Percentiles rank a stretch among this genome's conserved stretches.
These are phyloP conservation scores for Acheta domesticus DNA, from an alignment of 2,888 invertebrate genomes.

Conservation along the genomic window DNA sequence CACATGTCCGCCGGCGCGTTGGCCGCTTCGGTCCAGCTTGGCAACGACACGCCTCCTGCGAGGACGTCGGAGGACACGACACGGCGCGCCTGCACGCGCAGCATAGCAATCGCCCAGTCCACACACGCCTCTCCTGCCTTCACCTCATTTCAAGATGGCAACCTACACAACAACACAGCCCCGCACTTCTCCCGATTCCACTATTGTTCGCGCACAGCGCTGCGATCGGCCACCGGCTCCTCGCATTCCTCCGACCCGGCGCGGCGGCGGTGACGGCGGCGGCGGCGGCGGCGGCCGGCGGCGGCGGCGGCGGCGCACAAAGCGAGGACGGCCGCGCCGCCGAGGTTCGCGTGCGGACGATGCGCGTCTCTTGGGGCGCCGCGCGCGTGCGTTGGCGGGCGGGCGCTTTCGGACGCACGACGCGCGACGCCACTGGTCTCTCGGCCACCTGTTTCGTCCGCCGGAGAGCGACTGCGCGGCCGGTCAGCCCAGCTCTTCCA, in stretches of 20 bases:
- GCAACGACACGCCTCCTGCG: background rate
- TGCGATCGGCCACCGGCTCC: slow-evolving; percentile 4
- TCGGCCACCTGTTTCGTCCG: background rate
- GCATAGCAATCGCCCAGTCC: background rate
- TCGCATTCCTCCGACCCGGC: background rate
- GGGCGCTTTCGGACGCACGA: too few species aligned
- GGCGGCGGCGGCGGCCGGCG: too few species aligned
- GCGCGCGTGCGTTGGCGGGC: too few species aligned
- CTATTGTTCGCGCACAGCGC: slow-evolving; percentile 8
- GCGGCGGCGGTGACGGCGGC: too few species aligned
- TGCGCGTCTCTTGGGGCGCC: too few species aligned
- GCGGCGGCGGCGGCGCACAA: too few species aligned
- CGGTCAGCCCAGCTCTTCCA: background rate
- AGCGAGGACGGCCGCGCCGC: too few species aligned
- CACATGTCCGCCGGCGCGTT: background rate
- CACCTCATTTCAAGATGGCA: slow-evolving; percentile 18
- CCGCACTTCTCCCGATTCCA: background rate
- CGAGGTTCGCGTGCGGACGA: too few species aligned
- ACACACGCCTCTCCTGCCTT: background rate
- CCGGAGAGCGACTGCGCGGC: background rate
- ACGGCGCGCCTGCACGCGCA: background rate
- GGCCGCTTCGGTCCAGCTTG: background rate
- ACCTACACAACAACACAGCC: slow-evolving; percentile 6
- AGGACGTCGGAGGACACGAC: background rate
- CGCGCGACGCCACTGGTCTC: too few species aligned